These are phyloP conservation scores for Trissoscelio sp. DNA, from an alignment of 2,888 invertebrate species.

Conservation along the genomic window DNA sequence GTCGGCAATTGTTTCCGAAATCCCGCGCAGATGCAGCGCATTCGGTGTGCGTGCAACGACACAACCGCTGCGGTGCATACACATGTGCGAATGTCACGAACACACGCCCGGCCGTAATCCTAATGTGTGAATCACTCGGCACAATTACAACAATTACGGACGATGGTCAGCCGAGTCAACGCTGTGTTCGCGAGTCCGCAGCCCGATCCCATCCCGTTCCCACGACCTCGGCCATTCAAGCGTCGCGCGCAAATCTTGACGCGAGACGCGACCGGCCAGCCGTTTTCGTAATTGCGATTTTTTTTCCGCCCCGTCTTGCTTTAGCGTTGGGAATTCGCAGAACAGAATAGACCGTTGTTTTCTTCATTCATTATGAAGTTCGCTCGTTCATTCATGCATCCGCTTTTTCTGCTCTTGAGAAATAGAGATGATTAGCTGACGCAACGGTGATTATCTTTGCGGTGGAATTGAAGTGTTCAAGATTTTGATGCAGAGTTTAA, in stretches of 20 bases:
- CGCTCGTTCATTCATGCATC: slow-evolving; percentile 49
- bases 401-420: slow-evolving; percentile 25
- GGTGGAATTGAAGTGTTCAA: slow-evolving; percentile 6
- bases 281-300: slow-evolving; percentile 56
- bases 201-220: slow-evolving; percentile 79
- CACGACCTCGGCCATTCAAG: slow-evolving; percentile 83
- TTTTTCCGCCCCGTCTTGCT: slow-evolving; percentile 21
- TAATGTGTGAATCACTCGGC: slow-evolving; percentile 84
- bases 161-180: slow-evolving; percentile 77
- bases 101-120: slow-evolving; percentile 72
- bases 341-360: slow-evolving; percentile 26
- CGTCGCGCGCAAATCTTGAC: slow-evolving; percentile 81
- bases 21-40: slow-evolving; percentile 75
- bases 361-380: slow-evolving; percentile 40
- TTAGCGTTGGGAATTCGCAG: slow-evolving; percentile 31
- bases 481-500: slow-evolving; percentile 7
- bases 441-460: slow-evolving; percentile 12
- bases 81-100: slow-evolving; percentile 67
- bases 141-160: slow-evolving; percentile 83
- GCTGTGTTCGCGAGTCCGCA: slow-evolving; percentile 77
- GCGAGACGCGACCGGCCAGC: slow-evolving; percentile 66
- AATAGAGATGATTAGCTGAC: slow-evolving; percentile 2
- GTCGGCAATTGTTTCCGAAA: slow-evolving; percentile 84
- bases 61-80: slow-evolving; percentile 48
- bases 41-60: slow-evolving; percentile 70